Evolutionary conservation across 2,888 invertebrate species (phyloP).

Genomic region (Poecilobothrus nobilitatus): DNA sequence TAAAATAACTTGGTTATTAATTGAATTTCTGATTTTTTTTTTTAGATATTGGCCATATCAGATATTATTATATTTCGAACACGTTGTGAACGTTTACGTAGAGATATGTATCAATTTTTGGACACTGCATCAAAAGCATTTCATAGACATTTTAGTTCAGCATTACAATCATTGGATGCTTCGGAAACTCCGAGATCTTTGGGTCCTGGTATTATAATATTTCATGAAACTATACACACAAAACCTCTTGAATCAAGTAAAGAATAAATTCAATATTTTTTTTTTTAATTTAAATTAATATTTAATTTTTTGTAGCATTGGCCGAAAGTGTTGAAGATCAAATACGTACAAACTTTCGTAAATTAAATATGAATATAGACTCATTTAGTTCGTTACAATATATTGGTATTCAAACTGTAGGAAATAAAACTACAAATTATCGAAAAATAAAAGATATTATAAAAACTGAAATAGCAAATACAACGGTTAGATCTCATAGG

Average conservation of each 20-base stretch:
- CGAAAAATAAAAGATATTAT: constrained; percentile 50
- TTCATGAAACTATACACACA: constrained; percentile 71
- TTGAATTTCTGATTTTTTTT: background rate
- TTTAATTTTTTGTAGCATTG: constrained; percentile 41
- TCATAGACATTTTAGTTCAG: constrained; percentile 59
- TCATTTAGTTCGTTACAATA: constrained; percentile 65
- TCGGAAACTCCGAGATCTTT: constrained; percentile 45
- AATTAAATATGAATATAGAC: constrained; percentile 55
- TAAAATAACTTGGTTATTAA: too few species aligned
- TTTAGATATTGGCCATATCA: constrained; percentile 65
- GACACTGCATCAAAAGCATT: constrained; percentile 69
- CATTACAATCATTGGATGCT: constrained; percentile 38
- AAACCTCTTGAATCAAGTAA: constrained; percentile 52
- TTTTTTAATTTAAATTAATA: constrained; percentile 12
- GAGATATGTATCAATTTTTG: constrained; percentile 68
- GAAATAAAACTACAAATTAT: constrained; percentile 52
- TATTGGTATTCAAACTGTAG: constrained; percentile 52
- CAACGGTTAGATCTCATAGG: constrained; percentile 60
- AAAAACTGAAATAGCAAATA: constrained; percentile 56
- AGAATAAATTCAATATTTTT: constrained; percentile 28
- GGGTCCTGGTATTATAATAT: constrained; percentile 68
- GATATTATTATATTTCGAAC: constrained; percentile 72
- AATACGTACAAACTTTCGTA: constrained; percentile 53
- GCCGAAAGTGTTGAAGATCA: constrained; percentile 55
- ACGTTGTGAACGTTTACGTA: constrained; percentile 62